Conservation (phyloP, 2,888 invertebrate species). For the Paralinhomoeus sp. region DNA sequence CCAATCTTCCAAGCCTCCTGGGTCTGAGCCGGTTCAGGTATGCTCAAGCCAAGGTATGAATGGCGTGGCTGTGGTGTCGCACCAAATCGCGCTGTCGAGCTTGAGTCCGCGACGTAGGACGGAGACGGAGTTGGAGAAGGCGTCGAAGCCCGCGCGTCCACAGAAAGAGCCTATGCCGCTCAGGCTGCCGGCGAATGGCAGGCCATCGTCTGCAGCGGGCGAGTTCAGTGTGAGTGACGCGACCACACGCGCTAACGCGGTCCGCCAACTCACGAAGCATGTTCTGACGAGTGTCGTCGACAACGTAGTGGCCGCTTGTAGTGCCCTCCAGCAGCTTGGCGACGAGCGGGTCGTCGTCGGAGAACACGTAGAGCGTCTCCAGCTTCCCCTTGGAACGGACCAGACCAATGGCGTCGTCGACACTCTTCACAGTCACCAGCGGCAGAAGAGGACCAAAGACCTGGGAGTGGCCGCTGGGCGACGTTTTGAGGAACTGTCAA, state of each 20-base stretch:
- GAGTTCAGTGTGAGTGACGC: too few relatives aligned
- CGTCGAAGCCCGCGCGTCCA: conserved; percentile 57
- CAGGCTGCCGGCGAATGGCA: conserved; percentile 80
- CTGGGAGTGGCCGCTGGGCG: too few relatives aligned
- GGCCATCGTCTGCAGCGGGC: conserved; percentile 58
- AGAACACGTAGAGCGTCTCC: conserved; percentile 60
- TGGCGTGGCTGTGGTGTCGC: too few relatives aligned
- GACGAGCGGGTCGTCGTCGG: conserved; percentile 35
- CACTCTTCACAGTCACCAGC: too few relatives aligned
- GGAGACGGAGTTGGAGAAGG: conserved; percentile 68
- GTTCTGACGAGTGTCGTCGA: conserved; percentile 69
- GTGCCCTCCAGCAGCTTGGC: conserved; percentile 45
- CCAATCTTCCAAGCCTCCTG: too few relatives aligned
- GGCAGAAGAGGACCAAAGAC: too few relatives aligned
- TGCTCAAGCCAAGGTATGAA: too few relatives aligned
- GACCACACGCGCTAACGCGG: too few relatives aligned
- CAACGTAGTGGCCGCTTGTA: conserved; percentile 50
- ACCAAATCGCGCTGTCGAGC: conserved; percentile 4
- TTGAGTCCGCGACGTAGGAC: conserved; percentile 23
- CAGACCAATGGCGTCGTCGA: too few relatives aligned
- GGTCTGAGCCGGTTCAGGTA: too few relatives aligned
- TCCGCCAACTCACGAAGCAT: too few relatives aligned
- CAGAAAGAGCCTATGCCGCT: conserved; percentile 83
- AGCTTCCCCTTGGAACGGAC: conserved; percentile 54
- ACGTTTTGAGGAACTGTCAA: too few relatives aligned